phyloP scores from a whole-genome alignment of 2,113 vertebrate species.

The Ceuthmochares aereus region DNA sequence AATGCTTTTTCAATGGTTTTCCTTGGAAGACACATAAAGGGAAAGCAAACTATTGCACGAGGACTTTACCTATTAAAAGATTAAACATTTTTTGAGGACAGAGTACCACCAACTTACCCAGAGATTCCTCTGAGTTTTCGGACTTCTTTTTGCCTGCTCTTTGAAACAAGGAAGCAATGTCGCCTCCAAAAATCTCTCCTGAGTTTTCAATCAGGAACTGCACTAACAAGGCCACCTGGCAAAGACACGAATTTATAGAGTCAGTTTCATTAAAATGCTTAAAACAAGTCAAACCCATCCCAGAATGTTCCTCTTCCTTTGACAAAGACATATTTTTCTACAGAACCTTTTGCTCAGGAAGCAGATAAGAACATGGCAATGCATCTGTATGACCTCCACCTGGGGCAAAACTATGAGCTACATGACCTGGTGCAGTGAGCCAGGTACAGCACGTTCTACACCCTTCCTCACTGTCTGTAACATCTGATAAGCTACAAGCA shows the following conservation, averaged over 20 bases:
- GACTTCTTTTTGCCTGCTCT: constrained; percentile 50
- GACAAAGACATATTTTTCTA: not conserved
- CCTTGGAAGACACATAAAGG: not conserved
- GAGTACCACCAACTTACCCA: constrained; percentile 44
- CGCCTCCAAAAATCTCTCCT: constrained; percentile 77
- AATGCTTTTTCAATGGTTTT: not conserved
- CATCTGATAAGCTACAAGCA: not conserved
- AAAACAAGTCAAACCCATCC: not conserved
- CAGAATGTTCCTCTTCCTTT: not conserved
- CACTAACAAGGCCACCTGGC: constrained; percentile 79
- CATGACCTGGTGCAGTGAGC: not conserved
- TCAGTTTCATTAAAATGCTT: not conserved
- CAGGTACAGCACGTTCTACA: not conserved
- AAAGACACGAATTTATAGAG: not conserved
- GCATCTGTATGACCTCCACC: not conserved
- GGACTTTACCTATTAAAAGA: not conserved
- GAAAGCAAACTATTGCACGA: not conserved
- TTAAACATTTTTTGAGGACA: not conserved
- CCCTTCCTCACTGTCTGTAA: not conserved
- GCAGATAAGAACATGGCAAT: not conserved
- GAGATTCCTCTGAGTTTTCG: constrained; percentile 38
- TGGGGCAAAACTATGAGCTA: not conserved
- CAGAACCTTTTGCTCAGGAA: not conserved
- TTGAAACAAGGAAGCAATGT: constrained; percentile 73
- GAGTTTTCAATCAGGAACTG: constrained; percentile 83